Conservation (phyloP, 1,140 invertebrate species). For the Leptopilina boulardi region DNA sequence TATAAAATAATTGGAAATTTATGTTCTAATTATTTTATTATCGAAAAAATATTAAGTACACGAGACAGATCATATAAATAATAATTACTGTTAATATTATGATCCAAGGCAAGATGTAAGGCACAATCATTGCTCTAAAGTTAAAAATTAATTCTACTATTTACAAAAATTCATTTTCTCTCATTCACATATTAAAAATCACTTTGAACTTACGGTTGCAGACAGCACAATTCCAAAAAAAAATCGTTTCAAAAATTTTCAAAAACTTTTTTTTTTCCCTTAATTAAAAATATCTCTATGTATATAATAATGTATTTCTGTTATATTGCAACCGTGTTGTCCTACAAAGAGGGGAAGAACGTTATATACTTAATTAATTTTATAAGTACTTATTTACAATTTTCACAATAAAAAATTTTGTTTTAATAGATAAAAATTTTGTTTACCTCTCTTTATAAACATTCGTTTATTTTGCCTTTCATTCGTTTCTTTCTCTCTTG, state of each 20-base stretch:
- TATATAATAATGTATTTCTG: neutral
- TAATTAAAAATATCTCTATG: slow-evolving; percentile 5
- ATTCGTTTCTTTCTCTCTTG: neutral
- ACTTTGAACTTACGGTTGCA: slow-evolving; percentile 20
- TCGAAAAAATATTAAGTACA: slow-evolving; percentile 31
- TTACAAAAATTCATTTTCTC: slow-evolving; percentile 23
- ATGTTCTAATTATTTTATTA: slow-evolving; percentile 23
- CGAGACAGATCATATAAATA: slow-evolving; percentile 29
- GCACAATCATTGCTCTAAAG: slow-evolving; percentile 25
- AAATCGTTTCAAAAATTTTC: neutral
- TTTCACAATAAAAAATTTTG: neutral
- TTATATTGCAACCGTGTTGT: slow-evolving; percentile 25
- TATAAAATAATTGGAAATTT: neutral
- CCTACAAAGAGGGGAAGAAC: slow-evolving; percentile 25
- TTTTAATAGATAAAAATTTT: slow-evolving; percentile 7
- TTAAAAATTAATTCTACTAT: slow-evolving; percentile 24
- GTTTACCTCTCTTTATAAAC: neutral
- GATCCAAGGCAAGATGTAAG: slow-evolving; percentile 29
- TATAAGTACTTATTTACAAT: slow-evolving; percentile 29
- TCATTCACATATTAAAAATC: neutral
- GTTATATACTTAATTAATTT: slow-evolving; percentile 7
- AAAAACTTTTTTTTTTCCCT: neutral
- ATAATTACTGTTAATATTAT: slow-evolving; percentile 33
- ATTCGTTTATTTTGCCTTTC: neutral
- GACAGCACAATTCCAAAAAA: neutral